Percentiles rank a stretch among this genome's conserved stretches.
phyloP scores from a whole-genome alignment of 2,888 invertebrate species.

The Scaptomyza flava region DNA sequence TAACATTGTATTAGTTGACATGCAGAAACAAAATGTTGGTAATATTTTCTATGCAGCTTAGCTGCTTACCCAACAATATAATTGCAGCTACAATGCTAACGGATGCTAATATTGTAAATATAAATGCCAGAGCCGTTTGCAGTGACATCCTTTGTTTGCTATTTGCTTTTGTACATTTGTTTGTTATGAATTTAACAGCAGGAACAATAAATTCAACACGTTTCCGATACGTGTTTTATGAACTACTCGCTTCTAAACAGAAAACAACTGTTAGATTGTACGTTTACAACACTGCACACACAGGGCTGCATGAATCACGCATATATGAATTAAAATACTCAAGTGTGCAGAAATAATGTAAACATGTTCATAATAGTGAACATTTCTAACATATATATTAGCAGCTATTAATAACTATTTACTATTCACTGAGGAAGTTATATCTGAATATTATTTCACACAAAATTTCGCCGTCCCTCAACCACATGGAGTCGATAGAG shows the following conservation, averaged over 20 bases:
- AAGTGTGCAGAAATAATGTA: neutral
- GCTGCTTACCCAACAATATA: conserved; percentile 86
- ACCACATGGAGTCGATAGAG: conserved; percentile 36
- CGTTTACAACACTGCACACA: conserved; percentile 28
- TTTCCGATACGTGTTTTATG: conserved; percentile 26
- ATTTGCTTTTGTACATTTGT: conserved; percentile 25
- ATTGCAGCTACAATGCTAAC: conserved; percentile 86
- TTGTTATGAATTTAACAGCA: conserved; percentile 1
- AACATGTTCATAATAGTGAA: neutral
- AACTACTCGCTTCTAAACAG: conserved; percentile 42
- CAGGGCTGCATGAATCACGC: conserved; percentile 28
- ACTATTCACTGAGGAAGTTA: neutral
- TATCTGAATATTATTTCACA: neutral
- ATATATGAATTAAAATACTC: neutral
- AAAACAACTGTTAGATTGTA: conserved; percentile 57
- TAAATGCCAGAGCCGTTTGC: conserved; percentile 75
- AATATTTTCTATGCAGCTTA: neutral
- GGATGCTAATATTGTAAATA: conserved; percentile 86
- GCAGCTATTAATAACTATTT: neutral
- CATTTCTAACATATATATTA: neutral
- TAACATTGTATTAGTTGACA: neutral
- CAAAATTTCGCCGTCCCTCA: neutral
- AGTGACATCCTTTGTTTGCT: conserved; percentile 70
- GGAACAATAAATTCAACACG: conserved; percentile 28
- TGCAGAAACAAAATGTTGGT: neutral